These are phyloP conservation scores for Pantelozetes paolii DNA, from an alignment of 2,888 invertebrate species.

Conservation along the genomic window DNA sequence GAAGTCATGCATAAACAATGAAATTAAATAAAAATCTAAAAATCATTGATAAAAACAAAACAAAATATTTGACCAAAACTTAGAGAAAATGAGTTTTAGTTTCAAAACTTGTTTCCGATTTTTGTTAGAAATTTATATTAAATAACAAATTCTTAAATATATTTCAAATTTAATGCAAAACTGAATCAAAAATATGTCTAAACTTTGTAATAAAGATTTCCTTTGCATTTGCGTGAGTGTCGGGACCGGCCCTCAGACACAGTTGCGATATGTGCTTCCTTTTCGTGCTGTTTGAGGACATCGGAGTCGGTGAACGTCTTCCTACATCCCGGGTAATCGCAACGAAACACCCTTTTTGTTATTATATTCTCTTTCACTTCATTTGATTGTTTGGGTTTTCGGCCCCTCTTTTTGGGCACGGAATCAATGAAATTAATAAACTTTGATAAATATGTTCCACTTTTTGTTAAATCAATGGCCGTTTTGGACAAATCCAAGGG, in stretches of 20 bases:
- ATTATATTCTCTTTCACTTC: not conserved
- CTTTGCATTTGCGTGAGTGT: constrained; percentile 14
- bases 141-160: too few relatives aligned
- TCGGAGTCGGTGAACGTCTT: constrained; percentile 4
- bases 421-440: too few relatives aligned
- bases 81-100: too few relatives aligned
- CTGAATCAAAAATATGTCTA: not conserved
- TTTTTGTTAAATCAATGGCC: too few relatives aligned
- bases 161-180: not conserved
- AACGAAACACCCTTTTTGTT: not conserved
- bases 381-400: not conserved
- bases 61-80: too few relatives aligned
- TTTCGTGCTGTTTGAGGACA: constrained; percentile 14
- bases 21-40: not conserved
- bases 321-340: constrained; percentile 30
- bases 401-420: not conserved
- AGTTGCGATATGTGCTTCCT: not conserved
- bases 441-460: too few relatives aligned
- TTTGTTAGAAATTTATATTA: too few relatives aligned
- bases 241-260: not conserved
- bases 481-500: constrained; percentile 29
- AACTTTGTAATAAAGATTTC: constrained; percentile 31
- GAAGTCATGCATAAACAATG: too few relatives aligned
- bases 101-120: too few relatives aligned
- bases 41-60: not conserved